Evolutionary conservation across 2,888 invertebrate species (phyloP).

Genomic region (Cheilosia variabilis): DNA sequence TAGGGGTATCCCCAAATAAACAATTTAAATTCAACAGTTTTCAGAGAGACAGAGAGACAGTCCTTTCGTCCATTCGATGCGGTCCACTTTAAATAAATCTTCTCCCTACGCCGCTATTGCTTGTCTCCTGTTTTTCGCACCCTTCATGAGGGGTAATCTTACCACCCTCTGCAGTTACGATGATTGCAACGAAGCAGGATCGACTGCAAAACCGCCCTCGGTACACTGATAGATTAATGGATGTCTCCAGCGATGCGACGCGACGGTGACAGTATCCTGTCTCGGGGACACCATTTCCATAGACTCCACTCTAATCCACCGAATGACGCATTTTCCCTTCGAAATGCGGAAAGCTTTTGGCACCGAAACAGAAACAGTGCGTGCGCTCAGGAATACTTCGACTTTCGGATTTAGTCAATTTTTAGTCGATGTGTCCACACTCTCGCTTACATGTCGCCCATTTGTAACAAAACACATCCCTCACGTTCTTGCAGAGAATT

Average conservation of each 20-base stretch:
- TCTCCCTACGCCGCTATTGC: slow-evolving; percentile 2
- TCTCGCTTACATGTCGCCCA: slow-evolving; percentile 42
- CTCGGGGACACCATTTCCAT: slow-evolving; percentile 42
- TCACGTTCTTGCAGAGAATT: slow-evolving; percentile 38
- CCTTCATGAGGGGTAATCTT: slow-evolving; percentile 62
- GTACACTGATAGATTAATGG: slow-evolving; percentile 71
- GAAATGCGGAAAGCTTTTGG: slow-evolving; percentile 54
- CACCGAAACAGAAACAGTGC: slow-evolving; percentile 47
- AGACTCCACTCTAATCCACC: neutral
- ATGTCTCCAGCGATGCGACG: slow-evolving; percentile 48
- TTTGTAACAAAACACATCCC: slow-evolving; percentile 63
- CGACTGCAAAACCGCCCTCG: slow-evolving; percentile 66
- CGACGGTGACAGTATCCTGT: slow-evolving; percentile 41
- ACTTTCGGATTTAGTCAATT: slow-evolving; percentile 42
- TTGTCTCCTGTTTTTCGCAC: slow-evolving; percentile 64
- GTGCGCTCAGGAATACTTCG: slow-evolving; percentile 33
- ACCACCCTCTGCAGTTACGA: slow-evolving; percentile 44
- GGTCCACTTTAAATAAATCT: slow-evolving; percentile 43
- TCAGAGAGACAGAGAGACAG: slow-evolving; percentile 8
- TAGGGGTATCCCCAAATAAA: too few species aligned
- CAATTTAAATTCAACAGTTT: slow-evolving; percentile 47
- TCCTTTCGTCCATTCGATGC: neutral
- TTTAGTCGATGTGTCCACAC: slow-evolving; percentile 50
- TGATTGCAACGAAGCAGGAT: slow-evolving; percentile 66
- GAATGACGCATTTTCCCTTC: slow-evolving; percentile 36